phyloP scores from a whole-genome alignment of 2,113 vertebrate species.

The Willisornis vidua region DNA sequence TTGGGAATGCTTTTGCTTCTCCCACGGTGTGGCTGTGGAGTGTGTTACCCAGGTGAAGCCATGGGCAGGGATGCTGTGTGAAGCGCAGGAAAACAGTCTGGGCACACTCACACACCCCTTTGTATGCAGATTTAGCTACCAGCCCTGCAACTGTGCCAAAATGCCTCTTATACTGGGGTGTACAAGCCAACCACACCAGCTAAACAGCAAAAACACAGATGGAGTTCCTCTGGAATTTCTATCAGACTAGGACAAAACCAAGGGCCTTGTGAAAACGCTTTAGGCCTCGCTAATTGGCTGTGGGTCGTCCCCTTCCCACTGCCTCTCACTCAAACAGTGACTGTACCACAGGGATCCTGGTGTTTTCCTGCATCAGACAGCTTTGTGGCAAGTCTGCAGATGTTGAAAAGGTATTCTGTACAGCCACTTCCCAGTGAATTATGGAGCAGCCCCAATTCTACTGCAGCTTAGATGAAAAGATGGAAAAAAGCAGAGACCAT shows the following conservation, averaged over 20 bases:
- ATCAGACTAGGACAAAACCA: neutral
- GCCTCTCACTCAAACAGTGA: neutral
- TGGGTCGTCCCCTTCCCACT: neutral
- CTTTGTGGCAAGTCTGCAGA: neutral
- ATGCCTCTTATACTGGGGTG: neutral
- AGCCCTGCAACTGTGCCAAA: neutral
- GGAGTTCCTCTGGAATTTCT: neutral
- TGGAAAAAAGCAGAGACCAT: neutral
- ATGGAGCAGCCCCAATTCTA: neutral
- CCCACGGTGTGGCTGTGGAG: neutral
- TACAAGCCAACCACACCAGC: neutral
- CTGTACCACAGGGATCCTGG: neutral
- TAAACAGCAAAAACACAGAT: neutral
- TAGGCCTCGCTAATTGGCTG: neutral
- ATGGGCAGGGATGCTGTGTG: neutral
- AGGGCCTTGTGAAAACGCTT: accelerated
- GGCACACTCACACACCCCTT: accelerated
- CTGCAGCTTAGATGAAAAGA: neutral
- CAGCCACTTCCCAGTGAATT: neutral
- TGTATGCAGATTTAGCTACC: neutral
- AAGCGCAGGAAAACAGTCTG: neutral
- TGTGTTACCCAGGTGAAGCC: neutral
- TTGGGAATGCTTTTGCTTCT: neutral
- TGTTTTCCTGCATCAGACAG: neutral
- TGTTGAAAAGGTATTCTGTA: neutral